phyloP scores from a whole-genome alignment of 2,888 invertebrate species.

The Plagodis dolabraria region DNA sequence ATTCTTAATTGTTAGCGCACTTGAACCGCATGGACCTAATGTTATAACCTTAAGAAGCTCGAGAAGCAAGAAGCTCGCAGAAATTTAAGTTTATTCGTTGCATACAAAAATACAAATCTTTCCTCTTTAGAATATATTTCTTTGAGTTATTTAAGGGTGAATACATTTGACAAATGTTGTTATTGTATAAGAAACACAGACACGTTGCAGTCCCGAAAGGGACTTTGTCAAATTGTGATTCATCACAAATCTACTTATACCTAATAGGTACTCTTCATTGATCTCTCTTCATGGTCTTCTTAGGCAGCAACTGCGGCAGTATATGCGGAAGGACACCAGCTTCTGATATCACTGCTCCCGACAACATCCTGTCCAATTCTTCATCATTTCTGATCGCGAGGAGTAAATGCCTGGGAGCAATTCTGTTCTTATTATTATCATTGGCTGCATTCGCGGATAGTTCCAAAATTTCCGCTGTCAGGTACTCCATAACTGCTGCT shows the following conservation, averaged over 20 bases:
- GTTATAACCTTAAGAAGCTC: too few relatives aligned
- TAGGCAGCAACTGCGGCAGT: slow-evolving; percentile 58
- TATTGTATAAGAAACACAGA: slow-evolving; percentile 20
- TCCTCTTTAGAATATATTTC: too few relatives aligned
- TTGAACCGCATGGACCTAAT: too few relatives aligned
- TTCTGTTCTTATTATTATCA: slow-evolving; percentile 87
- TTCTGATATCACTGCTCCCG: slow-evolving; percentile 58
- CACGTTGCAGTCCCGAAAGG: slow-evolving; percentile 31
- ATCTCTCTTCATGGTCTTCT: slow-evolving; percentile 55
- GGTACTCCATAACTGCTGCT: slow-evolving; percentile 86
- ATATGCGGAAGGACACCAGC: slow-evolving; percentile 65
- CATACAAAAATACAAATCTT: too few relatives aligned
- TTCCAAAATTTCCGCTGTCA: slow-evolving; percentile 88
- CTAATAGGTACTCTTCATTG: neutral
- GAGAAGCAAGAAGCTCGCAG: too few relatives aligned
- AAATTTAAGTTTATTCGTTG: too few relatives aligned
- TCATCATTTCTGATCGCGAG: slow-evolving; percentile 67
- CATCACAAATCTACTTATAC: neutral
- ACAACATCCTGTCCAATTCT: slow-evolving; percentile 59
- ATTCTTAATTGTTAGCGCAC: too few relatives aligned
- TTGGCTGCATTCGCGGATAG: slow-evolving; percentile 86
- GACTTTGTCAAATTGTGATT: slow-evolving; percentile 27
- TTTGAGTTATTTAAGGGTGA: too few relatives aligned
- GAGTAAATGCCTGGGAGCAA: slow-evolving; percentile 59
- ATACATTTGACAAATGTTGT: neutral